Base-by-base conservation (phyloP, 23 tunicate species). In the Ascidia mentula region DNA sequence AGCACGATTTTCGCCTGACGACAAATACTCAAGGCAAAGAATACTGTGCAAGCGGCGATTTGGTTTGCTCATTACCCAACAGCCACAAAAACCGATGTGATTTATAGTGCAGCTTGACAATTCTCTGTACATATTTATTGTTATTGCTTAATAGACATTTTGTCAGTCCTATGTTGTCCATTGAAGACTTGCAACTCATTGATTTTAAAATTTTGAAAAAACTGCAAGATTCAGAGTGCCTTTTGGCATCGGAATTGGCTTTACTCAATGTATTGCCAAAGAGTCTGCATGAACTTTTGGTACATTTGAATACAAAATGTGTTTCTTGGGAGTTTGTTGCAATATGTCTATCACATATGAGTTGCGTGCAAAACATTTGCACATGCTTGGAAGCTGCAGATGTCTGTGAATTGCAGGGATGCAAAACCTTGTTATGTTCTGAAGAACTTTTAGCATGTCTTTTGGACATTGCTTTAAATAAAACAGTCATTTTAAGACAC, bases 1-100 rank as follows among this genome's bases (percentile, higher is more conserved):
- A 18, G 90, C 90, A 39, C 40, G 90, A 45, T 95, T 95, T 78
- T 86, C 96, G 20, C 95, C 95, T 31, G 96, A 90, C 69, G 99
- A 90, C 73, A 90, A 86, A 39, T 90, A 77, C 69, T 95, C 99
- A 12, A 79, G 90, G 53, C 84, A 90, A 69, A 40, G 96, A 83
- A 78, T 95, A 30, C 37, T 81, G n/a, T 78, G 83, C 80, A 95
- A 95, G 59, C 72, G 89, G 60, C 73, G 96, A 78, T 95, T 95
- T 81, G 99, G 95, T 60, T 69, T 90, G 5, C 74, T 95, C 36
- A 45, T 83, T 6, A 90, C 92, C 32, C 96, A 95, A 65, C 90
- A 86, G 73, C 80, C 90, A 37, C 79, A 74, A 53, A 28, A 40
- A 34, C 60, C 37, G 37, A 79, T 86, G 82, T 85, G 71, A 72